Conservation (phyloP, 2,888 invertebrate genomes). For the Cataglyphis rosenhaueri region DNA sequence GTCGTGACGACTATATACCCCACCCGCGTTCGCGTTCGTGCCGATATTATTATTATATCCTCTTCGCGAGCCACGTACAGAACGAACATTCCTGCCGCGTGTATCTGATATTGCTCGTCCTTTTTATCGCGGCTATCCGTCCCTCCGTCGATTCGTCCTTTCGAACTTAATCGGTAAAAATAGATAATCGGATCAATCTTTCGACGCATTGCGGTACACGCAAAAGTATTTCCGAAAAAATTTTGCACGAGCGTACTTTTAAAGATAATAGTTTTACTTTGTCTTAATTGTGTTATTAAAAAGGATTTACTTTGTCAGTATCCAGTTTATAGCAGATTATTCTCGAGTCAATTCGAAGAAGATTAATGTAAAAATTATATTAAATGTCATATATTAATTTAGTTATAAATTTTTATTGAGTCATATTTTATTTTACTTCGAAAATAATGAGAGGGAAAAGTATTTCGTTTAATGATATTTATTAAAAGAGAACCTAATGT, state of each 20-base stretch:
- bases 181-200: constrained; percentile 21
- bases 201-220: background rate
- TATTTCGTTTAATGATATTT: background rate
- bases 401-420: background rate
- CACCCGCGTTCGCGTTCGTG: constrained; percentile 36
- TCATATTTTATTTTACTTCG: background rate
- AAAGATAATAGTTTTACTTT: background rate
- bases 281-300: background rate
- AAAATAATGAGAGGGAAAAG: background rate
- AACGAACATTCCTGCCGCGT: constrained; percentile 67
- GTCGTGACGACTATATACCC: constrained; percentile 79
- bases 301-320: background rate
- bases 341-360: background rate
- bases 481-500: background rate
- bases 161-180: constrained; percentile 58
- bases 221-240: background rate
- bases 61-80: constrained; percentile 72
- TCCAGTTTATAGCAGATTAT: background rate
- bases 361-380: background rate
- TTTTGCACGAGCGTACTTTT: background rate
- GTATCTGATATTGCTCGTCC: constrained; percentile 69
- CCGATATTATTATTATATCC: constrained; percentile 75
- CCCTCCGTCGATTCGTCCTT: constrained; percentile 44
- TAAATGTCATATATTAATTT: background rate
- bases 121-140: constrained; percentile 42